These are phyloP conservation scores for Darevskia mixta DNA, from an alignment of 2,797 vertebrate species.

Conservation along the genomic window DNA sequence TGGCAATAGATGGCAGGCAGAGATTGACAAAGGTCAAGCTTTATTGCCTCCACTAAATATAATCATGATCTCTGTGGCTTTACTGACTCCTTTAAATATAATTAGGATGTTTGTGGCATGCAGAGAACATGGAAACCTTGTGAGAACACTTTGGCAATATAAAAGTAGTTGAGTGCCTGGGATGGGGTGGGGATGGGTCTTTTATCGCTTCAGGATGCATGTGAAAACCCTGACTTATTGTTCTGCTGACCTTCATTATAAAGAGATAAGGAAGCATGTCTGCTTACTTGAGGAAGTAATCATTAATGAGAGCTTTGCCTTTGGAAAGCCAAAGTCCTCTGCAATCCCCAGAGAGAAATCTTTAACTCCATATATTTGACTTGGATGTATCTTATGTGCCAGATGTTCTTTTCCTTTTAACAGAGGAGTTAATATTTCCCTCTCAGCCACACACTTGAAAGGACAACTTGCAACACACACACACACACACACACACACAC, in stretches of 20 bases:
- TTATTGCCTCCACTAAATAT: background rate
- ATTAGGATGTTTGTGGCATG: background rate
- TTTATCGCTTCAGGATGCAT: constrained; percentile 29
- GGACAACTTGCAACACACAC: background rate
- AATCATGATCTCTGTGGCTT: background rate
- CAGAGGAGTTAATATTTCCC: background rate
- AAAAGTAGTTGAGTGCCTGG: background rate
- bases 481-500: background rate
- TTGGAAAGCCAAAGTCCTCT: constrained; percentile 60
- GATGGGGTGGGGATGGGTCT: background rate
- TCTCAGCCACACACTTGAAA: background rate
- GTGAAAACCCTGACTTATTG: background rate
- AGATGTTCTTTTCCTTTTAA: constrained; percentile 16
- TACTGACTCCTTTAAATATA: background rate
- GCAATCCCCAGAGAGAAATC: constrained; percentile 14
- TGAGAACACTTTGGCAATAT: constrained; percentile 1
- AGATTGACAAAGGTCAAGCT: constrained; percentile 17
- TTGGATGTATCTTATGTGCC: background rate
- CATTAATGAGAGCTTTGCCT: constrained; percentile 61
- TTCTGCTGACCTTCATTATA: constrained; percentile 33
- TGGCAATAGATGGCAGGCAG: background rate
- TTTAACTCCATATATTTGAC: background rate
- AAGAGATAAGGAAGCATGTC: constrained; percentile 34
- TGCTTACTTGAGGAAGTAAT: constrained; percentile 58
- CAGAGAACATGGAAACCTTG: constrained; percentile 1